Evolutionary conservation across 1,140 invertebrate species (phyloP).

Genomic region (Diprion similis): DNA sequence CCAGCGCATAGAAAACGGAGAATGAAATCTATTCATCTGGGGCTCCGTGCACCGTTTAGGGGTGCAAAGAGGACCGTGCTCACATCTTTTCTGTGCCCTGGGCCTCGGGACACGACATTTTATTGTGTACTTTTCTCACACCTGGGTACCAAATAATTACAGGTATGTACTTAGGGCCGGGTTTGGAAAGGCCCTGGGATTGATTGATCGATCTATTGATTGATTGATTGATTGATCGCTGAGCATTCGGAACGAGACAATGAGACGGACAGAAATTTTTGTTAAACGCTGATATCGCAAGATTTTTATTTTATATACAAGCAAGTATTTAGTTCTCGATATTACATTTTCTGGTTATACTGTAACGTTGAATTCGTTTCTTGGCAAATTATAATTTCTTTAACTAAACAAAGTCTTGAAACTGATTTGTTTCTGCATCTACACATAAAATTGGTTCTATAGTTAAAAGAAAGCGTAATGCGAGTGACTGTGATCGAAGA

Average conservation of each 20-base stretch:
- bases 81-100: slow-evolving; percentile 34
- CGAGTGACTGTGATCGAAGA: too few species aligned
- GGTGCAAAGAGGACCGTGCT: slow-evolving; percentile 30
- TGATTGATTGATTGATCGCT: background rate
- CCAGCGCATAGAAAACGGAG: slow-evolving; percentile 33
- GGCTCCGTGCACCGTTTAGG: slow-evolving; percentile 36
- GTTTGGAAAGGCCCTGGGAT: background rate
- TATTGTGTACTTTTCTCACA: slow-evolving; percentile 49
- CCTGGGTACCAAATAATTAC: slow-evolving; percentile 4
- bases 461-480: too few species aligned
- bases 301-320: too few species aligned
- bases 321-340: too few species aligned
- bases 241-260: background rate
- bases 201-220: background rate
- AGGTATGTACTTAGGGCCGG: background rate
- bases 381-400: too few species aligned
- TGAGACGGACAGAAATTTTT: too few species aligned
- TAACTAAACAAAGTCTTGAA: too few species aligned
- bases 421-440: too few species aligned
- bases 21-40: slow-evolving; percentile 44
- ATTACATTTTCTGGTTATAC: too few species aligned
- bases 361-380: too few species aligned
- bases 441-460: too few species aligned
- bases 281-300: too few species aligned
- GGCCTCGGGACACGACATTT: slow-evolving; percentile 38